Evolutionary conservation across 2,888 invertebrate genomes (phyloP), one percentile per base, ranked within the genome.

Genomic region (Priocnemis perturbator): DNA sequence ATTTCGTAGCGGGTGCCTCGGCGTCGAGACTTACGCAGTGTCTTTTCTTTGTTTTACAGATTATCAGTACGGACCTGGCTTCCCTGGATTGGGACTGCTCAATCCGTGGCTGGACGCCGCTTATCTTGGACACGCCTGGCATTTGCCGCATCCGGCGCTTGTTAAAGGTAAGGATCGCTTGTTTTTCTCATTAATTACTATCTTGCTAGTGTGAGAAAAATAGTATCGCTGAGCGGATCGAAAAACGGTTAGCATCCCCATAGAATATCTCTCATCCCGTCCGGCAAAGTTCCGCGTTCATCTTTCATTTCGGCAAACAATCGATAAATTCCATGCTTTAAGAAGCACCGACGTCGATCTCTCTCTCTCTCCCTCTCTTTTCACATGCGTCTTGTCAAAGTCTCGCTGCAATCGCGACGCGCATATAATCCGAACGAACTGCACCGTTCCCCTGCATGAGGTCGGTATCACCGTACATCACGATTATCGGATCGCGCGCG

Each of bases 21-120:
- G 23, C 4, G 37, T 11, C 7, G 26, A 26, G 37, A 37, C 37
- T 37, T 11, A 37, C 11, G 37, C 7, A 9, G 7, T 37, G 37
- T 37, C 11, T 37, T 37, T 9, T 7, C 4, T 9, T 37, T 11
- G 14, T 26, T 81, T 90, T 90, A 48, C 90, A 96, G 96, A 91
- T 91, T 95, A 93, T 87, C 95, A 95, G 70, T 96, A 95, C 85
- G 94, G 94, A 44, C 94, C 95, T 88, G 91, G 91, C 37, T 88
- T 92, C 58, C 87, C 88, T 5, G 91, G 91, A 17, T 81, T 90
- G 52, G 91, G 91, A 62, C 91, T 97, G 73, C 90, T 96, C 67
- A 95, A 95, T 85, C 94, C 96, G 0, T 96, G 96, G 95, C 89
- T 97, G 79, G 97, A 97, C 85, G 94, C 95, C 1, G 94, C 95